phyloP scores from a whole-genome alignment of 1,140 invertebrate species.

The Coptotermes formosanus region DNA sequence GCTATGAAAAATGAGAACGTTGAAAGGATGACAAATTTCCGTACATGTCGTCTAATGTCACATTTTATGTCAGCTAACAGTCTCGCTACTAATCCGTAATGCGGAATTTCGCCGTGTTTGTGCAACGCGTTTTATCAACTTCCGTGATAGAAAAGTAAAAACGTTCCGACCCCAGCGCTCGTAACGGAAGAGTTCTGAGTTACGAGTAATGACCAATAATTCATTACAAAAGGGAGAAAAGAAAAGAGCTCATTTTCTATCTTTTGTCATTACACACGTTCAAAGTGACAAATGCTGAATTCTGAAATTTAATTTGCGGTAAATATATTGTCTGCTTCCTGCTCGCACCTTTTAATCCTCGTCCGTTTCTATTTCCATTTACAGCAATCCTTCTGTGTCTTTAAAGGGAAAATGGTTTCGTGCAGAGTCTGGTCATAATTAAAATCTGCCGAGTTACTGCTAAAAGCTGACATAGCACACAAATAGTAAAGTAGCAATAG shows the following conservation, averaged over 20 bases:
- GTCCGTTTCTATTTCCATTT: background rate
- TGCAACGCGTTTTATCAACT: too few species aligned
- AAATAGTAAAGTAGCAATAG: too few species aligned
- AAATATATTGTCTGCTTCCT: background rate
- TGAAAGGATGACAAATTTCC: too few species aligned
- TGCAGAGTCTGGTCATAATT: background rate
- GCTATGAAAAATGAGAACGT: too few species aligned
- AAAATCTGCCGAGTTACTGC: background rate
- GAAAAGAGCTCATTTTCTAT: background rate
- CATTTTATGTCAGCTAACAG: too few species aligned
- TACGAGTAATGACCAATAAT: conserved; percentile 9
- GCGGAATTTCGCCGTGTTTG: too few species aligned
- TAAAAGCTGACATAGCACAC: too few species aligned
- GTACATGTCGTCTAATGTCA: too few species aligned
- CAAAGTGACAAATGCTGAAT: background rate
- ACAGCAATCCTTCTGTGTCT: background rate
- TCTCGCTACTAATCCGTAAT: too few species aligned
- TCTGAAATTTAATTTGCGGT: conserved; percentile 13
- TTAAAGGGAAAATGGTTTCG: background rate
- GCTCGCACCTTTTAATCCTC: background rate
- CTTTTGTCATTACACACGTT: background rate
- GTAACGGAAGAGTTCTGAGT: background rate
- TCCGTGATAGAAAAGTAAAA: too few species aligned
- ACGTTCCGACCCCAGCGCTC: background rate
- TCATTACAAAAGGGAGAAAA: background rate